phyloP scores from a whole-genome alignment of 2,113 vertebrate genomes.

The Plotosus lineatus region DNA sequence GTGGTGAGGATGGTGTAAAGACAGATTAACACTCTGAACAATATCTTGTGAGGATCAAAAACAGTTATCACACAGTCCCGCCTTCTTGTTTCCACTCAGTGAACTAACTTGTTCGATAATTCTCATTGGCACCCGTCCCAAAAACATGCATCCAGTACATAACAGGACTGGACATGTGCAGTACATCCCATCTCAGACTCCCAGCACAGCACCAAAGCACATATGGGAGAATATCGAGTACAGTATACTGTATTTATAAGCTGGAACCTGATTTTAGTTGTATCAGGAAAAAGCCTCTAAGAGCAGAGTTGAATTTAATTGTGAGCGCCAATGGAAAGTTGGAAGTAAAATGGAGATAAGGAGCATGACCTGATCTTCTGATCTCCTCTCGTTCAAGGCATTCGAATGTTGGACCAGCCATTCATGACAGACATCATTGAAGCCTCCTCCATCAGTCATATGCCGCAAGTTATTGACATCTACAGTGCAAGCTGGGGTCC shows the following conservation, averaged over 20 bases:
- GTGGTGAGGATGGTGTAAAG: neutral
- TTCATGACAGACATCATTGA: slow-evolving; percentile 99
- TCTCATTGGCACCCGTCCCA: neutral
- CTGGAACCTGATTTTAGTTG: neutral
- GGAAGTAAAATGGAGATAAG: neutral
- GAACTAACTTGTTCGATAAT: neutral
- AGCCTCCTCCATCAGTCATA: slow-evolving; percentile 97
- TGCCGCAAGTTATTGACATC: slow-evolving; percentile 97
- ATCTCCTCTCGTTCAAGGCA: slow-evolving; percentile 73
- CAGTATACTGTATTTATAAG: neutral
- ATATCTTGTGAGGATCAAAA: neutral
- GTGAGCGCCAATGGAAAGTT: neutral
- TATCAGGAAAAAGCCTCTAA: neutral
- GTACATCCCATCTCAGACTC: neutral
- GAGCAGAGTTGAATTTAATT: neutral
- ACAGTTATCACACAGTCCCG: neutral
- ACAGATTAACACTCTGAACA: neutral
- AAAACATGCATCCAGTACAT: neutral
- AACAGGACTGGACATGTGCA: neutral
- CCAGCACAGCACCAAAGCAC: neutral
- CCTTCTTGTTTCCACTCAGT: neutral
- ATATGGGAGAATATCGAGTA: neutral
- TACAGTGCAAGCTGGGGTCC: slow-evolving; percentile 99
- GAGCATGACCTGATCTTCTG: neutral
- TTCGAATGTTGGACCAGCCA: slow-evolving; percentile 96